Evolutionary conservation across 1,140 invertebrate genomes (phyloP), one percentile per base, ranked within the genome.

Genomic region (Cyclina sinensis): DNA sequence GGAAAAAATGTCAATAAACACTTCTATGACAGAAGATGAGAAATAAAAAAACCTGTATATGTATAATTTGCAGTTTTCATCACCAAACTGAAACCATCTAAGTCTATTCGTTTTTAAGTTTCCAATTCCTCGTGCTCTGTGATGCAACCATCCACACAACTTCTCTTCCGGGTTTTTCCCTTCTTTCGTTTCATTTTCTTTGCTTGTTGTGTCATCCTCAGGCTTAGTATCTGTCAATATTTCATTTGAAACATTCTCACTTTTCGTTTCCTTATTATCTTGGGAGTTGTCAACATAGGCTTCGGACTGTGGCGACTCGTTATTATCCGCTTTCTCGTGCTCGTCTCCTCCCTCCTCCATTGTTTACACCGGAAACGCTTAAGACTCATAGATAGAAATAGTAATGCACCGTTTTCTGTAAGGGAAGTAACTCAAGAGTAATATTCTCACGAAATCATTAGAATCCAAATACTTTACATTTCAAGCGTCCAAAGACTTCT

Each of bases 21-120:
- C n/a, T n/a, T n/a, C n/a, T n/a, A n/a, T n/a, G n/a, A n/a, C n/a
- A n/a, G n/a, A n/a, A n/a, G n/a, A n/a, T n/a, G n/a, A n/a, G n/a
- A n/a, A n/a, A n/a, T n/a, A n/a, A n/a, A n/a, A n/a, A n/a, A n/a
- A n/a, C 85, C 85, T 88, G 83, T 95, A 96, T 85, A 94, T 95
- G 78, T 95, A 94, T 12, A 96, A 88, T 91, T 94, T 95, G 79
- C 95, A 95, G 21, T 90, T 94, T 78, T 93, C 91, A 32, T 94
- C 93, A 27, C 90, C 88, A 74, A 94, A 95, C 37, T 95, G 91
- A 92, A 95, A 95, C 94, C 94, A 96, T 35, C 94, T 59, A 65
- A 81, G 86, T 70, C 94, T 94, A n/a, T 85, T 92, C 30, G 88
- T 90, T 84, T 94, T 95, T 30, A 94, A 57, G 78, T 93, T 90